phyloP scores from a whole-genome alignment of 2,113 vertebrate species.

The Shinisaurus crocodilurus region DNA sequence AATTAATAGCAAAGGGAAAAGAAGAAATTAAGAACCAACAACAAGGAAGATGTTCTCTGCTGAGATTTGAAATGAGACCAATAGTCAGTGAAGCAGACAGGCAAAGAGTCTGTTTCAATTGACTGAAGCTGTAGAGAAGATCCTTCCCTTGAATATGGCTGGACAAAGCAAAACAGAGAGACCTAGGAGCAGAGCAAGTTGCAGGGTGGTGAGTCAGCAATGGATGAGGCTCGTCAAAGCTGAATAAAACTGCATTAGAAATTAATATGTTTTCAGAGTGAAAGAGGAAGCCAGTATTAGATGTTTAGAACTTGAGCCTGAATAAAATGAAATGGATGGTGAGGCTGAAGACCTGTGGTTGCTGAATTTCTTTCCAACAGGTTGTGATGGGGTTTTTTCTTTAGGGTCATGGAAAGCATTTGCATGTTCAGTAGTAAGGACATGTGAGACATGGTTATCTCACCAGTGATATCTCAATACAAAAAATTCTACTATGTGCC shows the following conservation, averaged over 20 bases:
- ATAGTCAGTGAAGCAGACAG: not conserved
- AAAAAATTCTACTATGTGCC: not conserved
- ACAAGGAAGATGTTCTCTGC: constrained; percentile 35
- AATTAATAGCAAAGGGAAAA: constrained; percentile 43
- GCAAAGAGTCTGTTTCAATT: not conserved
- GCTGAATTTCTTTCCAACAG: not conserved
- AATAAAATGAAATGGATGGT: not conserved
- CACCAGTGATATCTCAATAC: not conserved
- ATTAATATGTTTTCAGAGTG: not conserved
- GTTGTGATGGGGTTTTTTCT: not conserved
- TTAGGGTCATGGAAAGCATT: not conserved
- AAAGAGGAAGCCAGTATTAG: not conserved
- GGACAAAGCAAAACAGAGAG: not conserved
- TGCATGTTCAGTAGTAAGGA: too few relatives aligned
- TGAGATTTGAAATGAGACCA: constrained; percentile 46
- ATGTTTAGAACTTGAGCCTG: not conserved
- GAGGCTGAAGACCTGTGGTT: not conserved
- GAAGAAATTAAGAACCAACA: constrained; percentile 40
- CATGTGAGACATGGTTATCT: not conserved
- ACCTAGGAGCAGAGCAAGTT: not conserved
- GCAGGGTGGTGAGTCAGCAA: not conserved
- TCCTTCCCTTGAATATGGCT: not conserved
- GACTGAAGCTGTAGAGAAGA: not conserved
- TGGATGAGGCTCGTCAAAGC: not conserved
- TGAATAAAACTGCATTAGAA: not conserved